Evolutionary conservation across 2,888 invertebrate genomes (phyloP), one percentile per base, ranked within the genome.

Genomic region (Idaea dimidiata): DNA sequence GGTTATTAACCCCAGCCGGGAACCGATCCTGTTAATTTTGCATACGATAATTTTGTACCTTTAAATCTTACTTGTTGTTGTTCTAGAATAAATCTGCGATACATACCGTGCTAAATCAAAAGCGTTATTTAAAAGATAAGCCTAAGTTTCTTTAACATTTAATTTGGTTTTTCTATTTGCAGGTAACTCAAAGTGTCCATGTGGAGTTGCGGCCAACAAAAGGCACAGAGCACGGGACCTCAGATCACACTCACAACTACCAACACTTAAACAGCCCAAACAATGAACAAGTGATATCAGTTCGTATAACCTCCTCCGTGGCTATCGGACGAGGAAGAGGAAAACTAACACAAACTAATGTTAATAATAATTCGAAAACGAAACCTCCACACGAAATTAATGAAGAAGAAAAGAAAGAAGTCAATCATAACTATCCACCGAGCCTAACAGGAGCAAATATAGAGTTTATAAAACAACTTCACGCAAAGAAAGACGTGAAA

Each of bases 261-360:
- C 77, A 74, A 63, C 76, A 77, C 62, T 65, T 70, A 66, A 62
- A 75, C 17, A 73, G 74, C 31, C 62, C 74, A 58, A 66, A 86
- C 76, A 71, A 93, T 77, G 83, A 93, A 83, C 82, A 89, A 81
- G 87, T 92, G 31, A 92, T 92, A 77, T 91, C 91, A 54, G 93
- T 94, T 57, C 91, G 94, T 75, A 94, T 94, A 62, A 94, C 94
- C 6, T 94, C 94, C 8, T 93, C 94, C 7, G 93, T 94, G 16
- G 94, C 94, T 61, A 90, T 94, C 6, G 94, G 93, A 2, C 90
- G 94, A 62, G 91, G 93, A 7, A 82, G 78, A 71, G 73, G 73
- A 17, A 88, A 82, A 70, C 67, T 76, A 56, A 68, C 66, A 16
- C 68, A 72, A 55, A 65, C 65, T 62, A 71, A 69, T 62, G 68